Percentiles rank a stretch among this genome's conserved stretches.
phyloP scores from a whole-genome alignment of 2,888 invertebrate species.

The Caenorhabditis sp. region DNA sequence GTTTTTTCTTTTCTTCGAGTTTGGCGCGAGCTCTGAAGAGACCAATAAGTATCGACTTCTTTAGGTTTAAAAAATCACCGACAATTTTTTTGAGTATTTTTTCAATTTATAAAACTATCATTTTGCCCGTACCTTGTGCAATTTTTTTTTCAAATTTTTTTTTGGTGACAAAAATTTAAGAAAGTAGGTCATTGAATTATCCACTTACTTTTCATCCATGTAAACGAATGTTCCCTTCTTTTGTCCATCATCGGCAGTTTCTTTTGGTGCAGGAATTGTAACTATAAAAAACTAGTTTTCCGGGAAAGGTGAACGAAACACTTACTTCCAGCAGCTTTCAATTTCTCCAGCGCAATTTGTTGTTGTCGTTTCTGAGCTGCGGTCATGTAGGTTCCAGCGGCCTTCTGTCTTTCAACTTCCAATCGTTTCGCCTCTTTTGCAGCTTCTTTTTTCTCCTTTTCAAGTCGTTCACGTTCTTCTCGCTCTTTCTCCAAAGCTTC shows the following conservation, averaged over 20 bases:
- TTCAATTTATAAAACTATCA: no score
- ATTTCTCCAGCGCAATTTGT: constrained; percentile 78
- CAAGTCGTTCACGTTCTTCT: constrained; percentile 43
- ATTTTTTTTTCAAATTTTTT: no score
- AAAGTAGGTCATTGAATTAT: no score
- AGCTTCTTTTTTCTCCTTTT: constrained; percentile 78
- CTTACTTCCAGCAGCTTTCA: constrained; percentile 50
- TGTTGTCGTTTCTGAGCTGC: constrained; percentile 91
- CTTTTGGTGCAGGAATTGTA: constrained; percentile 10
- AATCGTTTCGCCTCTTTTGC: constrained; percentile 92
- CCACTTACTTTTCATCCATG: constrained; percentile 31
- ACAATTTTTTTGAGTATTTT: no score
- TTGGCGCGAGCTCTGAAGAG: constrained; percentile 11
- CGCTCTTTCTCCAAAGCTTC: constrained; percentile 45
- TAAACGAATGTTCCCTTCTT: constrained; percentile 55
- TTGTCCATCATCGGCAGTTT: constrained; percentile 33
- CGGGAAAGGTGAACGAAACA: not conserved
- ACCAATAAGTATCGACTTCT: not conserved
- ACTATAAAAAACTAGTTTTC: not conserved
- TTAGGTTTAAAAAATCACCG: no score
- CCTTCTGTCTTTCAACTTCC: constrained; percentile 88
- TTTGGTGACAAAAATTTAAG: no score
- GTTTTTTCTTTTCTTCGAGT: constrained; percentile 34
- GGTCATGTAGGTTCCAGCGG: constrained; percentile 92
- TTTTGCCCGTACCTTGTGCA: no score